A percentile compares a stretch with the other conserved stretches of the same genome.
Conservation (phyloP, 2,888 invertebrate species). For the Leucania comma region DNA sequence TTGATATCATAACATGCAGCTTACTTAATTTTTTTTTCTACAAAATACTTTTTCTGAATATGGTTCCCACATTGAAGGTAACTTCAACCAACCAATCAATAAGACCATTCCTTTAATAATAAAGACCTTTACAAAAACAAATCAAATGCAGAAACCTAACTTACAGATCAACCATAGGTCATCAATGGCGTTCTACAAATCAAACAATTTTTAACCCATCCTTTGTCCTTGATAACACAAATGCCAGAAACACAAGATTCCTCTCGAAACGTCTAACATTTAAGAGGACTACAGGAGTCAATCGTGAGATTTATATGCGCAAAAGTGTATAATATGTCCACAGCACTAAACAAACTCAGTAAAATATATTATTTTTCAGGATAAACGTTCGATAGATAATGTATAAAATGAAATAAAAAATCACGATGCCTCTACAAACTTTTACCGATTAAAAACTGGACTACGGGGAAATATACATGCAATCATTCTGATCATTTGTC, state of each 20-base stretch:
- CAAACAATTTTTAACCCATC: conserved; percentile 29
- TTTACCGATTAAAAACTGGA: too few species aligned
- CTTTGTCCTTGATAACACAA: conserved; percentile 49
- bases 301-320: too few species aligned
- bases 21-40: too few species aligned
- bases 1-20: too few species aligned
- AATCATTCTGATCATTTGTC: too few species aligned
- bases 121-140: conserved; percentile 41
- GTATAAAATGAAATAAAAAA: too few species aligned
- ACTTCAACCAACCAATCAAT: not conserved
- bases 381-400: too few species aligned
- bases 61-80: conserved; percentile 15
- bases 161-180: conserved; percentile 20
- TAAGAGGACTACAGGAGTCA: not conserved
- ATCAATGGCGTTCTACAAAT: conserved; percentile 28
- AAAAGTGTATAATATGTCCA: not conserved
- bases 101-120: conserved; percentile 11
- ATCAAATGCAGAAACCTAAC: conserved; percentile 24
- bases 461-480: too few species aligned
- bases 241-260: conserved; percentile 43
- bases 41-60: too few species aligned
- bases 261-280: conserved; percentile 38
- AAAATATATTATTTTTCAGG: too few species aligned
- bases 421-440: too few species aligned
- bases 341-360: too few species aligned